Evolutionary conservation across 2,797 vertebrate species (phyloP).

Genomic region (Pyrocephalus nanus): DNA sequence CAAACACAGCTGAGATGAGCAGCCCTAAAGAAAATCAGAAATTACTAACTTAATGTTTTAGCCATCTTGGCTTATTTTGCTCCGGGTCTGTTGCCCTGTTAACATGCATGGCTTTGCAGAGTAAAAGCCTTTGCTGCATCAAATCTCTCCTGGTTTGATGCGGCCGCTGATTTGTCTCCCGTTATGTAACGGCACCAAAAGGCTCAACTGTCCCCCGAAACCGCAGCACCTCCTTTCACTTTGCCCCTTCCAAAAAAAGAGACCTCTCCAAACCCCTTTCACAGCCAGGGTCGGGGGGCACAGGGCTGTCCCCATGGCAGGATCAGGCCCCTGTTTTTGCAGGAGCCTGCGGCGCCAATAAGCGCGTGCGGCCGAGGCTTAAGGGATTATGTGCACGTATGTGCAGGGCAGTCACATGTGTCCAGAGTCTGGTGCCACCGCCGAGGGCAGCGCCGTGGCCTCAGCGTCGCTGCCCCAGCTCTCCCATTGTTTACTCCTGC

Average conservation of each 20-base stretch:
- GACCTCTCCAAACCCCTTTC: not conserved
- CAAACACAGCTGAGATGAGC: not conserved
- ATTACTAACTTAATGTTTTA: not conserved
- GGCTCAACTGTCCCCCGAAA: not conserved
- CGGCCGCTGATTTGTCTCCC: not conserved
- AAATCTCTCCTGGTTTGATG: not conserved
- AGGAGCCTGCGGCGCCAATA: slow-evolving; percentile 62
- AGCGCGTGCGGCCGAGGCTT: slow-evolving; percentile 11
- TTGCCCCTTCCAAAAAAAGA: not conserved
- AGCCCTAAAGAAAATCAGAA: not conserved
- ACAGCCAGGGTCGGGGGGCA: rapidly evolving
- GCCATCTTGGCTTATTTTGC: not conserved
- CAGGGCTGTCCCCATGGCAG: not conserved
- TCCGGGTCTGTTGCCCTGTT: not conserved
- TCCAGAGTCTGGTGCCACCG: slow-evolving; percentile 74
- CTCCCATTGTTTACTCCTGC: not conserved
- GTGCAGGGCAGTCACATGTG: slow-evolving; percentile 80
- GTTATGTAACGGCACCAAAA: not conserved
- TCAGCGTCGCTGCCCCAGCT: not conserved
- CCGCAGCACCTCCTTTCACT: not conserved
- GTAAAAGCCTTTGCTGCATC: rapidly evolving
- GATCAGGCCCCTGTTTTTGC: slow-evolving; percentile 19
- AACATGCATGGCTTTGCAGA: not conserved
- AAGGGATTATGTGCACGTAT: slow-evolving; percentile 7
- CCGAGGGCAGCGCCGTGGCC: not conserved